phyloP scores from a whole-genome alignment of 2,797 vertebrate species.

The Trematomus bernacchii region DNA sequence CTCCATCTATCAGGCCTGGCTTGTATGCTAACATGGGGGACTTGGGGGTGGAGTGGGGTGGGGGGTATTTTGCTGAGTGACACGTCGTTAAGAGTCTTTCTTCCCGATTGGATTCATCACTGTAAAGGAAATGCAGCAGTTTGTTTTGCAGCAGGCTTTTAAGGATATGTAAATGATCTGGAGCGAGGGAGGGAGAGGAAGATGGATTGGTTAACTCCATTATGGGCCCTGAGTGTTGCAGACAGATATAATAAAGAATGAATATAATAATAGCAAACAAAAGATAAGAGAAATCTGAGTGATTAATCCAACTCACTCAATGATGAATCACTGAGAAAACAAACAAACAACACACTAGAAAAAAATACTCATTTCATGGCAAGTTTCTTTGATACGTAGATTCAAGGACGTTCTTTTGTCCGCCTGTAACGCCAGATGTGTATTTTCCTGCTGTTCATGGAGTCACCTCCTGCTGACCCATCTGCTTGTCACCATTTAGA shows the following conservation, averaged over 20 bases:
- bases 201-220: slow-evolving; percentile 63
- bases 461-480: slow-evolving; percentile 11
- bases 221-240: slow-evolving; percentile 47
- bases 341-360: slow-evolving; percentile 12
- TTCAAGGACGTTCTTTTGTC: slow-evolving; percentile 19
- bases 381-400: slow-evolving; percentile 14
- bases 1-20: slow-evolving; percentile 69
- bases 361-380: slow-evolving; percentile 19
- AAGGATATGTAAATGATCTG: slow-evolving; percentile 73
- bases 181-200: slow-evolving; percentile 15
- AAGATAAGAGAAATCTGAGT: slow-evolving; percentile 37
- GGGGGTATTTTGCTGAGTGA: slow-evolving; percentile 42
- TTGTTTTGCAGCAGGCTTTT: slow-evolving; percentile 73
- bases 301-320: slow-evolving; percentile 44
- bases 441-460: slow-evolving; percentile 20
- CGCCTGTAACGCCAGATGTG: slow-evolving; percentile 5
- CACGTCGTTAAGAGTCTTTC: slow-evolving; percentile 68
- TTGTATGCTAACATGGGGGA: slow-evolving; percentile 57
- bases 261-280: slow-evolving; percentile 49
- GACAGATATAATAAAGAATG: slow-evolving; percentile 53
- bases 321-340: slow-evolving; percentile 32
- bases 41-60: slow-evolving; percentile 3
- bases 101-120: slow-evolving; percentile 70
- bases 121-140: slow-evolving; percentile 60
- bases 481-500: slow-evolving; percentile 37